Conservation (phyloP, 2,888 invertebrate species). For the Oscheius myriophilus region DNA sequence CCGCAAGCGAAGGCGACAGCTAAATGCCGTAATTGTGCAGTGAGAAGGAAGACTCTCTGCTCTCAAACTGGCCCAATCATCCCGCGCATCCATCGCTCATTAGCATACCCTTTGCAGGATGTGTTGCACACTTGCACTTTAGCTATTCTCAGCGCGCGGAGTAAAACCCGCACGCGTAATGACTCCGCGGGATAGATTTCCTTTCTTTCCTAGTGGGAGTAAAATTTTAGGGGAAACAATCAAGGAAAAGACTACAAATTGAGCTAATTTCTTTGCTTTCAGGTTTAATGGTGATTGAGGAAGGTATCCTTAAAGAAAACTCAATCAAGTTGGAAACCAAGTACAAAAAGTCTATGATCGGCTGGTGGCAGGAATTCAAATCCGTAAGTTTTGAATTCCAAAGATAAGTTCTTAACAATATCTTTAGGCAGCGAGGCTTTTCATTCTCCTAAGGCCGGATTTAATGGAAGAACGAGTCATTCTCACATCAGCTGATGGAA, state of each 20-base stretch:
- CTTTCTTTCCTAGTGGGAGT: neutral
- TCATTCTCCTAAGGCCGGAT: slow-evolving; percentile 46
- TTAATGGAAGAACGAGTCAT: slow-evolving; percentile 57
- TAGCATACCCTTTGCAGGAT: slow-evolving; percentile 18
- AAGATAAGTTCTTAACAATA: neutral
- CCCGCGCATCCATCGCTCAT: slow-evolving; percentile 22
- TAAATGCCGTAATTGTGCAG: slow-evolving; percentile 27
- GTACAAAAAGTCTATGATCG: slow-evolving; percentile 53
- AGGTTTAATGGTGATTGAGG: slow-evolving; percentile 66
- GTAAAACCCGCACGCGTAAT: no score
- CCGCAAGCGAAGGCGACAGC: slow-evolving; percentile 12
- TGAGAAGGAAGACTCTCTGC: slow-evolving; percentile 29
- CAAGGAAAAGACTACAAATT: no score
- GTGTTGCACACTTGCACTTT: no score
- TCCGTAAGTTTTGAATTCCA: slow-evolving; percentile 24
- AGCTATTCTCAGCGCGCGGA: no score
- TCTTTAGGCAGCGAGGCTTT: slow-evolving; percentile 53
- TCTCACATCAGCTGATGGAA: slow-evolving; percentile 41
- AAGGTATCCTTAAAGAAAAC: slow-evolving; percentile 56
- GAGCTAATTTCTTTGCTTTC: slow-evolving; percentile 8
- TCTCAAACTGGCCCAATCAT: slow-evolving; percentile 29
- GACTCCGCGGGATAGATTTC: no score
- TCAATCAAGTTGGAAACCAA: slow-evolving; percentile 51
- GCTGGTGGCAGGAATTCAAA: slow-evolving; percentile 38
- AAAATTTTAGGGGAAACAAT: neutral